Base-by-base conservation (phyloP, 2,113 vertebrate species). In the Hemiprocne comata region DNA sequence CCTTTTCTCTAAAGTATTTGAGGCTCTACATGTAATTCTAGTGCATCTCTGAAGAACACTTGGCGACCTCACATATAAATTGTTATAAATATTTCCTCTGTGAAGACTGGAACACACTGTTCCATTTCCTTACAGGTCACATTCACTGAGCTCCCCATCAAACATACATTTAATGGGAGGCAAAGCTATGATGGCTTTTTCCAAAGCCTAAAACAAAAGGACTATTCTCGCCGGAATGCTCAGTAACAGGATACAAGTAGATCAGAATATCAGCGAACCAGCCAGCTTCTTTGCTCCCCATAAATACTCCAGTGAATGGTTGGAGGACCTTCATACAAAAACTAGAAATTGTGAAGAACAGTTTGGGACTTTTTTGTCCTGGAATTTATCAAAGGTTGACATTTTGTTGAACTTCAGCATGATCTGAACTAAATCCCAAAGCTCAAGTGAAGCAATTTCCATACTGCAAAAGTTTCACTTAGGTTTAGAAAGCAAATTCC, bases 31-130 rank as follows among this genome's bases (percentile, higher is more conserved):
- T 85, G 78, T 79, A 95, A 96, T 93, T 93, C 71, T 73, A 95
- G 75, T 51, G 42, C 42, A 46, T 85, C 78, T 91, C 78, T 78
- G 61, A 95, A 93, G 75, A 85, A 51, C 26, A 40, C 0, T 0
- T 83, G 54, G 58, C 0, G 0, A 13, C 26, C 67, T 90, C 9
- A 48, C 58, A 71, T 94, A 42, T 88, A 77, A 90, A 94, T 90
- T 80, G 17, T 74, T 84, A 42, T 34, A 94, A 90, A 93, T 87
- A 23, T 80, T 95, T 87, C 91, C 74, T 91, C 85, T 93, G 64
- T 76, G 21, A 94, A 94, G 81, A 67, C 34, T 83, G 71, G 90
- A 94, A 73, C 36, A 61, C 70, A 21, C 20, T 87, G 16, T 91
- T 91, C 34, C 73, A 10, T 93, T 93, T 95, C 85, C 60, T 87